Evolutionary conservation across 2,888 invertebrate species (phyloP).

Genomic region (Lasioglossum malachurum): DNA sequence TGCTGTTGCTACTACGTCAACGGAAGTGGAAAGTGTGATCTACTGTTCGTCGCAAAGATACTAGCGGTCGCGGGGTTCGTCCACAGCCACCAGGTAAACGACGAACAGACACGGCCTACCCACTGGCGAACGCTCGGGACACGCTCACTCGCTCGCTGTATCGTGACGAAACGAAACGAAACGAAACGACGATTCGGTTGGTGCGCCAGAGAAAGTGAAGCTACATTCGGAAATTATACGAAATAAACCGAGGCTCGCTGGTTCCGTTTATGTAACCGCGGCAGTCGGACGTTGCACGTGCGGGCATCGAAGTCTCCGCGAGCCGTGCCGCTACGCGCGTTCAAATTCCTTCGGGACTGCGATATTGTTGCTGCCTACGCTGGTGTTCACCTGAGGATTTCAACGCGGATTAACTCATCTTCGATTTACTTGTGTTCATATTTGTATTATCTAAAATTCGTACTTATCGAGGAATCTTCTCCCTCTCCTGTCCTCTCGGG

Average conservation of each 20-base stretch:
- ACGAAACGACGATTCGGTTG: conserved; percentile 15
- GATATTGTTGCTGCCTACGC: neutral
- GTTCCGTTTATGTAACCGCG: conserved; percentile 58
- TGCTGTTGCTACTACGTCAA: neutral
- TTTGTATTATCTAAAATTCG: neutral
- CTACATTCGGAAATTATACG: conserved; percentile 42
- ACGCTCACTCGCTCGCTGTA: conserved; percentile 28
- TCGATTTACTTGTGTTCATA: neutral
- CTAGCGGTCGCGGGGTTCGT: neutral
- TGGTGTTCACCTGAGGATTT: neutral
- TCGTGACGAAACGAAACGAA: conserved; percentile 33
- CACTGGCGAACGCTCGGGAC: conserved; percentile 30
- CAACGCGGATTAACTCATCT: neutral
- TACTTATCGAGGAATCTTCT: neutral
- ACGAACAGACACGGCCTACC: conserved; percentile 17
- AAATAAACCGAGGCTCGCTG: conserved; percentile 26
- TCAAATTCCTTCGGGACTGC: conserved; percentile 36
- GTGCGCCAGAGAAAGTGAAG: conserved; percentile 60
- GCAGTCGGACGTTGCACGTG: conserved; percentile 56
- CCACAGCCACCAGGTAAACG: conserved; percentile 22
- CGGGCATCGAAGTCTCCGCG: conserved; percentile 66
- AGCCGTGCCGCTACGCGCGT: conserved; percentile 23
- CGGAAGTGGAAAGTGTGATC: conserved; percentile 10
- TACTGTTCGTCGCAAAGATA: neutral
- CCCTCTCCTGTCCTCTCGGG: neutral